Percentiles rank a stretch among this genome's conserved stretches.
Conservation (phyloP, 64 coral and sea anemone genomes). For the Acropora tenuis region DNA sequence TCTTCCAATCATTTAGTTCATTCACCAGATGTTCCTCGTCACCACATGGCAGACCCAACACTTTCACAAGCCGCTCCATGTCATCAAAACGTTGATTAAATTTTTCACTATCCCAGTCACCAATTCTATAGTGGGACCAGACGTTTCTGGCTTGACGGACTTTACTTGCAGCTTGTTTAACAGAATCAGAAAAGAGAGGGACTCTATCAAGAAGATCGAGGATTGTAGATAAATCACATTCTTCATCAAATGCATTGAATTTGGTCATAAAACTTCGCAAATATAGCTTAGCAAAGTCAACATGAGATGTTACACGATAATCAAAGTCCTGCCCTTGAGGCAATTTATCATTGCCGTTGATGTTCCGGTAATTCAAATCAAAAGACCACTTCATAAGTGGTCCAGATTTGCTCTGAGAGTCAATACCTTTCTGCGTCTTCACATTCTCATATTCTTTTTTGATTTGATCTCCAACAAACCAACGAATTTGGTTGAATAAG, state of each 20-base stretch:
- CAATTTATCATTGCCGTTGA: conserved; percentile 25
- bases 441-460: conserved; percentile 33
- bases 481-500: conserved; percentile 24
- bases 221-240: neutral
- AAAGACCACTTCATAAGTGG: neutral
- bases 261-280: no score
- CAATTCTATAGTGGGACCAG: conserved; percentile 34
- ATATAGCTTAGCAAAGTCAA: no score
- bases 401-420: conserved; percentile 12
- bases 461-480: conserved; percentile 10
- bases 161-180: neutral
- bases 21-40: neutral
- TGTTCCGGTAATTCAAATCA: conserved; percentile 22
- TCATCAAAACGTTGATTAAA: neutral
- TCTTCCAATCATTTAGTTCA: conserved; percentile 32
- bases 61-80: conserved; percentile 10
- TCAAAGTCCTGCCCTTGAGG: neutral
- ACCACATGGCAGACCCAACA: neutral
- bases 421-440: conserved; percentile 15
- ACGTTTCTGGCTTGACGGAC: neutral
- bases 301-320: conserved; percentile 15
- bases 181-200: neutral
- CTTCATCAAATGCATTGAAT: neutral
- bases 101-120: neutral
- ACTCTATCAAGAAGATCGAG: neutral